Evolutionary conservation across 2,888 invertebrate species (phyloP).

Genomic region (Petrolisthes manimaculis): DNA sequence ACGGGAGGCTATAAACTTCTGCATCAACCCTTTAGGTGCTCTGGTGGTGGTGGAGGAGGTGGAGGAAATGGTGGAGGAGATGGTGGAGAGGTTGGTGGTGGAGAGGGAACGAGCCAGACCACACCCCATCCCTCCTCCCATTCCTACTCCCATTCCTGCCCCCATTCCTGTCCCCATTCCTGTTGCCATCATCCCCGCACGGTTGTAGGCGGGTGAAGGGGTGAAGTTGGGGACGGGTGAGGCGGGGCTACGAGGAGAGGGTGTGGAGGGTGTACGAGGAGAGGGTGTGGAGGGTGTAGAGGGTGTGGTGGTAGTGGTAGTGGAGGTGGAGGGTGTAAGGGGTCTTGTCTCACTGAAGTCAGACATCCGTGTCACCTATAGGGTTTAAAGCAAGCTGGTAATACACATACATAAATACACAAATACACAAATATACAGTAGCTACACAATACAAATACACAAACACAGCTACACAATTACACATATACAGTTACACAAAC

Average conservation of each 20-base stretch:
- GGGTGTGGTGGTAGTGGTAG: constrained; percentile 21
- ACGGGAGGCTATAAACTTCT: constrained; percentile 84
- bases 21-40: constrained; percentile 81
- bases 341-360: constrained; percentile 51
- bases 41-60: constrained; percentile 28
- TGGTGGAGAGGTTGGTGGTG: constrained; percentile 49
- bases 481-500: not conserved
- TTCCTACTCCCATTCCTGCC: too few species aligned
- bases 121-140: too few species aligned
- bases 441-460: not conserved
- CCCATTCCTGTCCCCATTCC: too few species aligned
- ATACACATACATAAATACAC: not conserved
- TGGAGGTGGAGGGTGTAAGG: constrained; percentile 29
- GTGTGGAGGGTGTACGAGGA: not conserved
- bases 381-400: not conserved
- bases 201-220: constrained; percentile 27
- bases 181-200: too few species aligned
- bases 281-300: constrained; percentile 23
- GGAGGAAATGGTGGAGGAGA: constrained; percentile 54
- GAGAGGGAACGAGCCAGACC: constrained; percentile 41
- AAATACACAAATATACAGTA: not conserved
- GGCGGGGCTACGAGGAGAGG: constrained; percentile 41
- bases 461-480: not conserved
- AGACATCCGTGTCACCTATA: constrained; percentile 60
- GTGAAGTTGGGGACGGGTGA: constrained; percentile 47